Base-by-base conservation (phyloP, 2,888 invertebrate genomes). In the Noctua pronuba region DNA sequence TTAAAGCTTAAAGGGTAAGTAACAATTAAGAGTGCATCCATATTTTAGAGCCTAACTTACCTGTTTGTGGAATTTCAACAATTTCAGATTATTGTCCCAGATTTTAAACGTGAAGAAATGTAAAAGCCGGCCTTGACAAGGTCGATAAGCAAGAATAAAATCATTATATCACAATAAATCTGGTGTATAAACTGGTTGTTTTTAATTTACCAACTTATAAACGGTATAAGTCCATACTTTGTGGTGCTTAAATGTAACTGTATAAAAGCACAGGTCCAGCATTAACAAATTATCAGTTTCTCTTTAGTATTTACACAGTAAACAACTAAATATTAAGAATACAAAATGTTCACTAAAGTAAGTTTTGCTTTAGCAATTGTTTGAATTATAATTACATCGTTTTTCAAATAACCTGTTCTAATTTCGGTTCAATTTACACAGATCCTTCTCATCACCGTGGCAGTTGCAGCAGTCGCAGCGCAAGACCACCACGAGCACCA, bases 401-500 rank as follows among this genome's bases (percentile, higher is more conserved):
- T 55, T 11, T 24, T 31, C 1, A 41, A 68, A 46, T 46, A 0
- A 21, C 62, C 7, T 0, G 1, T 2, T 62, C 21, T 52, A 41
- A 77, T 21, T 13, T 31, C 7, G 2, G 13, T 55, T 79, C 0
- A 44, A 46, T 28, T 28, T 28, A 52, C 21, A 35, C 13, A 84
- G 82, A 55, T 84, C 24, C 38, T 73, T 1, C 62, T 84, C 38
- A 35, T 84, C 35, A 46, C 69, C 10, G 60, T 79, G 11, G 52
- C 80, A 10, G 11, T 84, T 11, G 70, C 79, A 38, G 64, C 68
- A 35, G 28, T 83, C n/a, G 16, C 64, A 52, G 49, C 86, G 73
- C 78, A 85, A 81, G 44, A 84, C 31, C 77, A 89, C 16, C 64
- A 80, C 13, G 62, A 81, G 3, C 73, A 88, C 13, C 90, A 90